Evolutionary conservation across 2,888 invertebrate genomes (phyloP).

Genomic region (Cephalotes varians): DNA sequence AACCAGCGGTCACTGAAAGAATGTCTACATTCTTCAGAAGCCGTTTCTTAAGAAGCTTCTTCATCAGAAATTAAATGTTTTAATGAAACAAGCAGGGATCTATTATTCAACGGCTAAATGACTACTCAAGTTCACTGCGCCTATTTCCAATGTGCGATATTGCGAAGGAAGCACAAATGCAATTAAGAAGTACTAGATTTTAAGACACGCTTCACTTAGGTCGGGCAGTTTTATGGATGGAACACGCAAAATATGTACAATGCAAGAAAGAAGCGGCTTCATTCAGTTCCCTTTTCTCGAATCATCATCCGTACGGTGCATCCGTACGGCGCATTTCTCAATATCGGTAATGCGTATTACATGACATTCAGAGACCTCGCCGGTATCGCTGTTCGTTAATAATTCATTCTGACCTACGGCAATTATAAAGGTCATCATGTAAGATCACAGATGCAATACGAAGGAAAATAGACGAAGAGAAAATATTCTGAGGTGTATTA

Average conservation of each 20-base stretch:
- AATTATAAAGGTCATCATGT: conserved; percentile 53
- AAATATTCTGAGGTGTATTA: background rate
- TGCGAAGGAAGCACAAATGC: background rate
- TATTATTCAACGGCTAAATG: background rate
- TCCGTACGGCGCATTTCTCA: conserved; percentile 32
- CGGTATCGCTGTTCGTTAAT: conserved; percentile 17
- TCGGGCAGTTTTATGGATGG: background rate
- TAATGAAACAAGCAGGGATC: background rate
- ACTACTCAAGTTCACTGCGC: background rate
- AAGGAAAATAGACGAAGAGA: background rate
- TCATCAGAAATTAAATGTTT: background rate
- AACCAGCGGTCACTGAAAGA: background rate
- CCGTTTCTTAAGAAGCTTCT: background rate
- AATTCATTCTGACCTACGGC: conserved; percentile 48
- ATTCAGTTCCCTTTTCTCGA: background rate
- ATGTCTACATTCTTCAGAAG: background rate
- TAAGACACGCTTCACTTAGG: background rate
- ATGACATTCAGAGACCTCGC: conserved; percentile 34
- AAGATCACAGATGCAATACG: conserved; percentile 15
- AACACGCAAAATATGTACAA: background rate
- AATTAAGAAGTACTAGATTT: conserved; percentile 7
- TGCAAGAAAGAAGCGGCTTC: background rate
- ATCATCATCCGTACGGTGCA: background rate
- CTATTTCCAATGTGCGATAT: background rate
- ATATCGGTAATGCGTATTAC: conserved; percentile 28